These are phyloP conservation scores for Meliscaeva auricollis DNA, from an alignment of 2,888 invertebrate species.

Conservation along the genomic window DNA sequence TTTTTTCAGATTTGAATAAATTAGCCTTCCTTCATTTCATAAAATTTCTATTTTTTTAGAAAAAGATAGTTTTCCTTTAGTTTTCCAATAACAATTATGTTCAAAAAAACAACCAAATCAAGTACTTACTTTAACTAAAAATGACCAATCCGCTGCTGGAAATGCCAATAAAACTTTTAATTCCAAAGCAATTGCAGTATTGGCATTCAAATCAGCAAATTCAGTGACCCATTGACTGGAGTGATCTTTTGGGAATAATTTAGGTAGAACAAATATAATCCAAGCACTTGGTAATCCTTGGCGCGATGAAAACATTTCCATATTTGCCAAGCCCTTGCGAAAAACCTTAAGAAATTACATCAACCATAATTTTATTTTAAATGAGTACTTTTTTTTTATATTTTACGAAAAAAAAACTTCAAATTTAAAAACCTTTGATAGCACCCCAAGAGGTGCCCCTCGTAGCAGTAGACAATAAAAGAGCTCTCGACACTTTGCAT, in stretches of 20 bases:
- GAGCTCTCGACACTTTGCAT: slow-evolving; percentile 92
- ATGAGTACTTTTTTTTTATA: too few species aligned
- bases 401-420: not conserved
- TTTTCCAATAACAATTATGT: too few species aligned
- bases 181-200: slow-evolving; percentile 88
- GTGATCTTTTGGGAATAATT: slow-evolving; percentile 85
- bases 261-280: slow-evolving; percentile 89
- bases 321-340: slow-evolving; percentile 85
- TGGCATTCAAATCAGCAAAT: slow-evolving; percentile 85
- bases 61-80: too few species aligned
- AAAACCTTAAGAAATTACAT: slow-evolving; percentile 83
- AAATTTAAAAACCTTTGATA: slow-evolving; percentile 88
- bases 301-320: slow-evolving; percentile 86
- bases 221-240: slow-evolving; percentile 83
- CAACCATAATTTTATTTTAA: not conserved
- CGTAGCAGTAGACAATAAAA: slow-evolving; percentile 90
- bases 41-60: too few species aligned
- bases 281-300: slow-evolving; percentile 87
- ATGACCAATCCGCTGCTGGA: slow-evolving; percentile 91
- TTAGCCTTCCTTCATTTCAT: too few species aligned
- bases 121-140: slow-evolving; percentile 88
- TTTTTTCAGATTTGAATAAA: too few species aligned
- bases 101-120: too few species aligned
- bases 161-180: slow-evolving; percentile 89
- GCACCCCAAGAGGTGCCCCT: slow-evolving; percentile 90